phyloP scores from a whole-genome alignment of 2,113 vertebrate genomes.

The Protobothrops flavoviridis region DNA sequence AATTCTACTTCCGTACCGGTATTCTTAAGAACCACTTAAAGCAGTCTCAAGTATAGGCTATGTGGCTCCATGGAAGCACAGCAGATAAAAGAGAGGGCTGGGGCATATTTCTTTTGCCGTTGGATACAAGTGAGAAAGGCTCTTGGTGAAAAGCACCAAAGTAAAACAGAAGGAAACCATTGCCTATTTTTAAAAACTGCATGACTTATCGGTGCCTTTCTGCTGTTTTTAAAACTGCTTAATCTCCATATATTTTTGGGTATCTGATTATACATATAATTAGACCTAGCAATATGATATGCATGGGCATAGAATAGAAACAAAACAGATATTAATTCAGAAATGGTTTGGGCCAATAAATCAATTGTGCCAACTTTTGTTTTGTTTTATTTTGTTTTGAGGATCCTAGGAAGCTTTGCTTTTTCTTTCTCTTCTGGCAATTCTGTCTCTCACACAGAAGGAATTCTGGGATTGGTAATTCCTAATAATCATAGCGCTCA shows the following conservation, averaged over 20 bases:
- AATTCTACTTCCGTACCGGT: neutral
- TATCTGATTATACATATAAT: neutral
- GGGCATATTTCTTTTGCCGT: neutral
- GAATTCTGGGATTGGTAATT: neutral
- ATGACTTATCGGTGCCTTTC: neutral
- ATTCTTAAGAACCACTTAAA: neutral
- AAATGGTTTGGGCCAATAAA: neutral
- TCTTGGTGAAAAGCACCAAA: neutral
- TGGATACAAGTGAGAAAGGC: neutral
- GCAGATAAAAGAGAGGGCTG: neutral
- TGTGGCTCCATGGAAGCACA: neutral
- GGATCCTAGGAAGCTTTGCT: neutral
- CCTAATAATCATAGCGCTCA: neutral
- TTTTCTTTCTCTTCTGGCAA: neutral
- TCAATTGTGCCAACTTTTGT: neutral
- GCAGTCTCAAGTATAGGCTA: neutral
- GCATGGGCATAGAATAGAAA: neutral
- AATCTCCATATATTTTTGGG: neutral
- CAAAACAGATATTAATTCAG: neutral
- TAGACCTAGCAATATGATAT: neutral
- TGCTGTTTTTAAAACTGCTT: neutral
- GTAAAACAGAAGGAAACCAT: neutral
- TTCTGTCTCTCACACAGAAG: neutral
- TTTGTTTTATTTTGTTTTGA: neutral
- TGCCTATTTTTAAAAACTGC: neutral